phyloP scores from a whole-genome alignment of 2,888 invertebrate genomes.

The Omphaloscelis lunosa region DNA sequence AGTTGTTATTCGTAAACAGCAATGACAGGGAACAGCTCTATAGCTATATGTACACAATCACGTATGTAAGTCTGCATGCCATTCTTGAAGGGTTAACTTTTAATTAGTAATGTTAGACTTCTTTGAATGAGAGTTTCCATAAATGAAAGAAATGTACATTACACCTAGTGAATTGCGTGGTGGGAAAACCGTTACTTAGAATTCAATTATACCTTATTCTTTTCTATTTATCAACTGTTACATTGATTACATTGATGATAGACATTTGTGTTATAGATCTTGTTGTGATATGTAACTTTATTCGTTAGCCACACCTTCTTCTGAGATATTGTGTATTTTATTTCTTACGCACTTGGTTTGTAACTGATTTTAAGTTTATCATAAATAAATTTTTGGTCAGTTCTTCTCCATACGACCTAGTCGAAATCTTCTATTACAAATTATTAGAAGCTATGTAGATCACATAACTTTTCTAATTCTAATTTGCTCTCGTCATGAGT shows the following conservation, averaged over 20 bases:
- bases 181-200: not conserved
- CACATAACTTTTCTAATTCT: conserved; percentile 30
- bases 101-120: conserved; percentile 30
- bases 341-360: not conserved
- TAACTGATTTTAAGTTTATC: not conserved
- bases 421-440: not conserved
- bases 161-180: not conserved
- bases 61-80: conserved; percentile 10
- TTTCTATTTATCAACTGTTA: not conserved
- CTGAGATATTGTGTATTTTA: not conserved
- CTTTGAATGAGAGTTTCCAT: not conserved
- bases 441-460: not conserved
- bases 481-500: conserved; percentile 36
- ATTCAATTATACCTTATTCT: not conserved
- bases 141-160: not conserved
- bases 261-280: not conserved
- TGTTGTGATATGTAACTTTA: not conserved
- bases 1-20: conserved; percentile 52
- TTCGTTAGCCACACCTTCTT: not conserved
- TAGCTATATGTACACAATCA: conserved; percentile 44
- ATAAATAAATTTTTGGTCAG: not conserved
- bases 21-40: conserved; percentile 37
- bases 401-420: not conserved
- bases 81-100: conserved; percentile 24
- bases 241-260: not conserved